These are phyloP conservation scores for Sebastes kiyomatsui DNA, from an alignment of 2,797 vertebrate genomes.

Conservation along the genomic window DNA sequence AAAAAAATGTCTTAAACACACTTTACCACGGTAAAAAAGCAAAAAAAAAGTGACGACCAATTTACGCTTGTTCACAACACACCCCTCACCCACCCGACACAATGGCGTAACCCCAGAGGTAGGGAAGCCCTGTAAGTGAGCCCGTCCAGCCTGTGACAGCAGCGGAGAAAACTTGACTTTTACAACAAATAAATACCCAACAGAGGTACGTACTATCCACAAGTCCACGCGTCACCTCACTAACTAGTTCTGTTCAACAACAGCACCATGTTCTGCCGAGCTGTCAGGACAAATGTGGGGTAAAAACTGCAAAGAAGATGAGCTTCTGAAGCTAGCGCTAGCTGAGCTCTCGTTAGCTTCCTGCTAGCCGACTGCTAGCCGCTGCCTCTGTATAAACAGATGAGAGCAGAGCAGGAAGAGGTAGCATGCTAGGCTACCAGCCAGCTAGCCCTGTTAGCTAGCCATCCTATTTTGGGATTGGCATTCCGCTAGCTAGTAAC, in stretches of 20 bases:
- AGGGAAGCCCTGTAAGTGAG: constrained; percentile 82
- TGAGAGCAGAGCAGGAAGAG: constrained; percentile 62
- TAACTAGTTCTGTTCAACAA: constrained; percentile 35
- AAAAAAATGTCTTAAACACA: no score
- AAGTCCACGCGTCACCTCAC: constrained; percentile 27
- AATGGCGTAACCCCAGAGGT: constrained; percentile 72
- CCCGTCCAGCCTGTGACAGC: constrained; percentile 85
- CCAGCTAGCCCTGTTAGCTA: constrained; percentile 65
- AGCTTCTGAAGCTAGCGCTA: constrained; percentile 67
- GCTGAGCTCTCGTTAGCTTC: constrained; percentile 63
- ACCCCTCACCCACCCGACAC: constrained; percentile 35
- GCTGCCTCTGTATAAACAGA: constrained; percentile 14
- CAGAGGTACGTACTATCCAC: constrained; percentile 72
- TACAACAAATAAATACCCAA: constrained; percentile 70
- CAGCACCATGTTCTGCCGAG: constrained; percentile 39
- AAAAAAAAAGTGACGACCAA: no score
- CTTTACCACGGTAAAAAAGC: not conserved
- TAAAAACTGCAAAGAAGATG: constrained; percentile 56
- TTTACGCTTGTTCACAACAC: not conserved
- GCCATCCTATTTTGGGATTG: constrained; percentile 76
- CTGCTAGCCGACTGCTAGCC: constrained; percentile 44
- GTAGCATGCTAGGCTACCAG: constrained; percentile 64
- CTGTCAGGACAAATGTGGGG: constrained; percentile 64
- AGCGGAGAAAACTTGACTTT: constrained; percentile 84
- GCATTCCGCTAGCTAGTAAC: constrained; percentile 69